A percentile compares a stretch with the other conserved stretches of the same genome.
Conservation (phyloP, 2,113 vertebrate species). For the Crocuta crocuta region DNA sequence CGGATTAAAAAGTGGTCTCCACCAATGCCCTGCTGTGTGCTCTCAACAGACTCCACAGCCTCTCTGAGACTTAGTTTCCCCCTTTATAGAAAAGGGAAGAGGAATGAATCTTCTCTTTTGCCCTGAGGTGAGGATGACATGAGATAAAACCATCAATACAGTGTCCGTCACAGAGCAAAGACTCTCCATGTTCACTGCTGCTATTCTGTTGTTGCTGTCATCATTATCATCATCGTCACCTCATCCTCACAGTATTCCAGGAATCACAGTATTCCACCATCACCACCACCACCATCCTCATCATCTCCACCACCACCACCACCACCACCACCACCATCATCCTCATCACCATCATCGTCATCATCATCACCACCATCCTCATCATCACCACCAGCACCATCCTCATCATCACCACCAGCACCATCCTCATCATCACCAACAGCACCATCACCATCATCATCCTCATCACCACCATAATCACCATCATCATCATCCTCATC, state of each 20-base stretch:
- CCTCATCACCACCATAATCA: neutral
- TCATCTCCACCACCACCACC: too few species aligned
- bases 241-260: neutral
- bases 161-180: too few species aligned
- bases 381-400: fast-evolving
- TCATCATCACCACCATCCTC: too few species aligned
- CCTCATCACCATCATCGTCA: fast-evolving
- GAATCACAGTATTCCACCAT: too few species aligned
- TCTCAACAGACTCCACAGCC: neutral
- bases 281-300: too few species aligned
- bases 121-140: neutral
- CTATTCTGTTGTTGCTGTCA: neutral
- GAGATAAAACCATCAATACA: neutral
- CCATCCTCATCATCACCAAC: too few species aligned
- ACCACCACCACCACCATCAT: fast-evolving
- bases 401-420: too few species aligned
- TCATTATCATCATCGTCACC: fast-evolving
- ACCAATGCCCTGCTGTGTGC: neutral
- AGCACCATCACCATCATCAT: too few species aligned
- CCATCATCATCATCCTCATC: too few species aligned
- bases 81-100: neutral
- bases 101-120: neutral
- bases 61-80: neutral
- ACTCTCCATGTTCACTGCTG: neutral
- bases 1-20: neutral